Conservation (phyloP, 2,888 invertebrate species). For the Andrena trimmerana region DNA sequence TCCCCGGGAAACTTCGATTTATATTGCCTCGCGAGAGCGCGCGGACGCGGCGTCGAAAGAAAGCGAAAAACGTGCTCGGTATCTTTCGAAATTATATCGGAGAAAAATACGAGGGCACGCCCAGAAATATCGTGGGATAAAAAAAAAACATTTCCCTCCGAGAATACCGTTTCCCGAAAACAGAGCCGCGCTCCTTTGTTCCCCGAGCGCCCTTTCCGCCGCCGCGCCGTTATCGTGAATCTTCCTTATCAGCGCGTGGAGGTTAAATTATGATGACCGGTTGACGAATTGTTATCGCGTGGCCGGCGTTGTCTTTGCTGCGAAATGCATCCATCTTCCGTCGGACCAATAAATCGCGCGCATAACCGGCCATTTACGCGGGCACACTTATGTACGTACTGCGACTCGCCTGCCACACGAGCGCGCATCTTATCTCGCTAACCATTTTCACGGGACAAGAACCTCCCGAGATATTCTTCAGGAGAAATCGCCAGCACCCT, state of each 20-base stretch:
- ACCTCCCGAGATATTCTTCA: slow-evolving; percentile 59
- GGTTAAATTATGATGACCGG: slow-evolving; percentile 52
- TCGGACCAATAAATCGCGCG: slow-evolving; percentile 60
- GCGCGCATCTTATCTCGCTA: slow-evolving; percentile 64
- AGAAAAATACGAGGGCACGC: not conserved
- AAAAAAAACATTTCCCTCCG: not conserved
- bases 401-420: slow-evolving; percentile 29
- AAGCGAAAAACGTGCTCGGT: not conserved
- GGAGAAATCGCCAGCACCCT: slow-evolving; percentile 25
- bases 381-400: slow-evolving; percentile 48
- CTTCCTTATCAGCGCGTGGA: slow-evolving; percentile 31
- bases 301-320: slow-evolving; percentile 51
- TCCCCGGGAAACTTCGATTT: slow-evolving; percentile 3
- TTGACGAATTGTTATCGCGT: slow-evolving; percentile 57
- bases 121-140: not conserved
- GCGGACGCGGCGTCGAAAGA: not conserved
- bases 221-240: slow-evolving; percentile 31
- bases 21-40: not conserved
- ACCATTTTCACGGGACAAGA: slow-evolving; percentile 63
- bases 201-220: not conserved
- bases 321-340: slow-evolving; percentile 61
- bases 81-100: slow-evolving; percentile 7
- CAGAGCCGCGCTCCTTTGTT: slow-evolving; percentile 1
- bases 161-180: not conserved
- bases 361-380: slow-evolving; percentile 64